Conservation (phyloP, 2,113 vertebrate genomes). For the Sapayoa aenigma region DNA sequence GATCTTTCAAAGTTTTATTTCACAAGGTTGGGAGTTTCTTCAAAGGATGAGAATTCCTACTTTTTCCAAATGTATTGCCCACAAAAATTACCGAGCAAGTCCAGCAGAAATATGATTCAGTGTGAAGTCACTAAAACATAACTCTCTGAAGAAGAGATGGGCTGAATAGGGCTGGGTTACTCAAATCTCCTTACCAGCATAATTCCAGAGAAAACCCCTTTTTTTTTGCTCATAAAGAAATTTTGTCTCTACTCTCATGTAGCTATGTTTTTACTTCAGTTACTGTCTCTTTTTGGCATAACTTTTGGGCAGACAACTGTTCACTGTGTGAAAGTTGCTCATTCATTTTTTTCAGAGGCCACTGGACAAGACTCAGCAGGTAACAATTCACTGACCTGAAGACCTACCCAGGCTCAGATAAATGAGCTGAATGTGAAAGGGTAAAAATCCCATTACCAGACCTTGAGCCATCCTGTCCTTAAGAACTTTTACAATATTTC, state of each 20-base stretch:
- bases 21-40: neutral
- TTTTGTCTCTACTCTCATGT: neutral
- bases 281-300: neutral
- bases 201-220: neutral
- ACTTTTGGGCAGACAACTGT: neutral
- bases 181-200: neutral
- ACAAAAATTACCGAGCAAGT: neutral
- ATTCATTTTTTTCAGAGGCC: slow-evolving; percentile 7
- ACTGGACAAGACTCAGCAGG: neutral
- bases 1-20: neutral
- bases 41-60: neutral
- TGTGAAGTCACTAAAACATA: neutral
- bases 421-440: slow-evolving; percentile 47
- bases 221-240: neutral
- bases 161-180: neutral
- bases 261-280: neutral
- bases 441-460: slow-evolving; percentile 63
- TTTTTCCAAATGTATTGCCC: neutral
- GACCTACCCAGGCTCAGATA: slow-evolving; percentile 50
- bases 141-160: neutral
- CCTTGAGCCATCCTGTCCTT: slow-evolving; percentile 47
- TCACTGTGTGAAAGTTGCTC: neutral
- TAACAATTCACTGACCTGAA: slow-evolving; percentile 57
- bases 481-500: slow-evolving; percentile 46
- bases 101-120: neutral